phyloP scores from a whole-genome alignment of 2,888 invertebrate genomes.

The Drosophila histrio region DNA sequence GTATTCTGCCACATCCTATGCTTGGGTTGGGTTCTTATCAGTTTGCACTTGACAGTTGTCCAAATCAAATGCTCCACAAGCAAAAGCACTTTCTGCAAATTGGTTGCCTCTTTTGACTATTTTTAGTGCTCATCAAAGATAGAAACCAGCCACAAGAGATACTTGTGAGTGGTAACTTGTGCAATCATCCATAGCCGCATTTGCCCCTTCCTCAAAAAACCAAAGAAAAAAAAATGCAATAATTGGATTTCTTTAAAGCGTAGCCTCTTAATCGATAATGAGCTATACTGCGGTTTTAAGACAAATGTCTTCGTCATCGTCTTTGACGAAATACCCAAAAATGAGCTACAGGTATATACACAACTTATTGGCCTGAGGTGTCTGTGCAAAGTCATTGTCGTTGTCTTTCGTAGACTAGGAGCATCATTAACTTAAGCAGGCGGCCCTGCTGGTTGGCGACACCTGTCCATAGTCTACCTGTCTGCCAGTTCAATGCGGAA shows the following conservation, averaged over 20 bases:
- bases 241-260: slow-evolving; percentile 67
- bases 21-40: slow-evolving; percentile 51
- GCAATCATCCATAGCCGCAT: slow-evolving; percentile 18
- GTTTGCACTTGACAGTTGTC: slow-evolving; percentile 13
- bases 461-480: slow-evolving; percentile 22
- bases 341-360: slow-evolving; percentile 10
- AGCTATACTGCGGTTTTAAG: slow-evolving; percentile 35
- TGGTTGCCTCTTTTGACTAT: slow-evolving; percentile 35
- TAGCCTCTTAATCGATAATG: slow-evolving; percentile 72
- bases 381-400: slow-evolving; percentile 52
- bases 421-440: slow-evolving; percentile 44
- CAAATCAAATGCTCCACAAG: slow-evolving; percentile 49
- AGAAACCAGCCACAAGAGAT: slow-evolving; percentile 7
- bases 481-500: slow-evolving; percentile 61
- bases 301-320: slow-evolving; percentile 49
- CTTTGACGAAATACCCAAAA: slow-evolving; percentile 53
- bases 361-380: slow-evolving; percentile 33
- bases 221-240: background rate
- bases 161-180: slow-evolving; percentile 18
- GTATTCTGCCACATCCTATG: slow-evolving; percentile 1
- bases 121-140: slow-evolving; percentile 43
- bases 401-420: slow-evolving; percentile 3
- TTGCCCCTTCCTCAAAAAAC: background rate
- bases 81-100: slow-evolving; percentile 73
- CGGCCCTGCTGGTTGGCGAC: slow-evolving; percentile 44